Conservation (phyloP, 2,113 vertebrate genomes). For the Heloderma charlesbogerti region DNA sequence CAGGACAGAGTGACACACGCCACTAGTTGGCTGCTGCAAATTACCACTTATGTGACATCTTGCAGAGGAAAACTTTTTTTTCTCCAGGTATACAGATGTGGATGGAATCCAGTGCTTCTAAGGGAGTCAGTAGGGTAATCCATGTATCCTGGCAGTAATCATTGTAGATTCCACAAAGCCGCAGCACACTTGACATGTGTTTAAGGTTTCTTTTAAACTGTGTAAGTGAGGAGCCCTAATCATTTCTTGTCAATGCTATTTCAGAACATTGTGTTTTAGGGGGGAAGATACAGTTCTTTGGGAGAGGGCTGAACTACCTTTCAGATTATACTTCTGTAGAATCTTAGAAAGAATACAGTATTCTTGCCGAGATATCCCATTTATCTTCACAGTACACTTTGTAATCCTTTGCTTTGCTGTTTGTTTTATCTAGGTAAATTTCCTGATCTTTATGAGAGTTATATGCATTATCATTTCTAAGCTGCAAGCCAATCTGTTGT, state of each 20-base stretch:
- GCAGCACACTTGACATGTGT: not conserved
- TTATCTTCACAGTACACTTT: not conserved
- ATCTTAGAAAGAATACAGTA: not conserved
- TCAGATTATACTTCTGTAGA: slow-evolving; percentile 26
- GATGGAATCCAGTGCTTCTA: not conserved
- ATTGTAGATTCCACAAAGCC: not conserved
- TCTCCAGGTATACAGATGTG: not conserved
- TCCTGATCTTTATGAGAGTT: slow-evolving; percentile 90
- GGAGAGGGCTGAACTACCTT: not conserved
- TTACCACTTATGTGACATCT: not conserved
- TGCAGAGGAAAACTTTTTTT: slow-evolving; percentile 14
- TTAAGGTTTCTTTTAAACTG: not conserved
- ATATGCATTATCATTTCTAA: slow-evolving; percentile 90
- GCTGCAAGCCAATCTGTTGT: slow-evolving; percentile 89
- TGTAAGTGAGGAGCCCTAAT: not conserved
- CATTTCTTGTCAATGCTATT: not conserved
- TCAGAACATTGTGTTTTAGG: not conserved
- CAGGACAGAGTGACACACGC: not conserved
- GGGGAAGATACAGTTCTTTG: not conserved
- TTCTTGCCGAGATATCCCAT: not conserved
- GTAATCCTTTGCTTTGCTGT: not conserved
- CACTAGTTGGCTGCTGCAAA: not conserved
- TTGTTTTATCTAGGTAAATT: slow-evolving; percentile 82
- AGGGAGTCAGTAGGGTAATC: not conserved
- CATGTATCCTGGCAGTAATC: no score